Base-by-base conservation (phyloP, 1,140 invertebrate genomes). In the Andrena cerasifolii region DNA sequence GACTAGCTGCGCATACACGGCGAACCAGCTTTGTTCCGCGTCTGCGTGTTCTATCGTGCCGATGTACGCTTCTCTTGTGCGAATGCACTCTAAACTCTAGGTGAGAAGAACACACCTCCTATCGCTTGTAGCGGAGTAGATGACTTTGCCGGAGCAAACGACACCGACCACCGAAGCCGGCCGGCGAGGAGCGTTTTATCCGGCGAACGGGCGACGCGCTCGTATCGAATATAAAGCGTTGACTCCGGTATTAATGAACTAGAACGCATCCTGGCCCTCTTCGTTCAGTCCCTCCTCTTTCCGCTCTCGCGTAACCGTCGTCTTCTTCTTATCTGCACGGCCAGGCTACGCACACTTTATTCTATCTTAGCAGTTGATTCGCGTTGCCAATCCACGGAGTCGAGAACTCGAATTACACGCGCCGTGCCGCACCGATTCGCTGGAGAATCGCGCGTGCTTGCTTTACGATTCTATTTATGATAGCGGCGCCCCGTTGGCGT, bases 1-100 rank as follows among this genome's bases (percentile, higher is more conserved):
- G 77, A 68, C 75, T 31, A 45, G 26, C 24, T 3, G 45, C 26
- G 24, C 16, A 51, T 10, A 65, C 76, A 78, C 70, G 71, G 74
- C 53, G 59, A 78, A 83, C 80, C 54, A 47, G 63, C 70, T 83
- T 70, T 65, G 80, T 73, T 75, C n/a, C 53, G 47, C 63, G 59
- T 73, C 33, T 75, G n/a, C 73, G 63, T 31, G 73, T 36, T 47
- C 63, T 58, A 56, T 75, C 72, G 51, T 58, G n/a, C 53, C 74
- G 76, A 70, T 49, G 62, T 31, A 65, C 58, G 43, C 47, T 56
- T 28, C 62, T 78, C 49, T 36, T 33, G 79, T 73, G 53, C 80
- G 62, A 61, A 59, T 43, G 78, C 61, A 67, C 79, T 80, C 65
- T 47, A 66, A 78, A 80, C 36, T 47, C 24, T 28, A 47, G 21